Base-by-base conservation (phyloP, 1,140 invertebrate genomes). In the Cataglyphis hispanica region DNA sequence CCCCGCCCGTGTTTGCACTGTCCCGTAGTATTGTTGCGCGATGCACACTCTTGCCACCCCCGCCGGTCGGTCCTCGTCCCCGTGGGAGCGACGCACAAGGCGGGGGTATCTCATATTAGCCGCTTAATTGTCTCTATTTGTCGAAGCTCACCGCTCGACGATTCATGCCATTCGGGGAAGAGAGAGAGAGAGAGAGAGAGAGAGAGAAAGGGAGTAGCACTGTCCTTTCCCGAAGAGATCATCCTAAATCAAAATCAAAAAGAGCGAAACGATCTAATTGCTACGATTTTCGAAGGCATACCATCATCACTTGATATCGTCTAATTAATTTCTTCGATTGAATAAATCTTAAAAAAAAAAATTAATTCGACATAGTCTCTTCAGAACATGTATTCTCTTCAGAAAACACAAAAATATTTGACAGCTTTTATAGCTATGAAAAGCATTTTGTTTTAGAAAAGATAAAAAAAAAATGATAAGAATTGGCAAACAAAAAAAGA, bases 81-180 rank as follows among this genome's bases (percentile, higher is more conserved):
- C 89, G 84, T 85, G 85, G 88, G 91, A 92, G 83, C 64, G 46
- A 61, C 67, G 78, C 81, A 90, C 70, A 50, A 84, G 86, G 84
- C 86, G 43, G 60, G 85, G 67, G 84, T 83, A 91, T 86, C 89
- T 91, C 91, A 91, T 91, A 92, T 92, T 92, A 92, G 91, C 89
- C 83, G 91, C 87, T 91, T 92, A 92, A 89, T 88, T 89, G 91
- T 92, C 91, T 91, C 92, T 93, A 92, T 93, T 93, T 93, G 91
- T 90, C 86, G 86, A 87, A 90, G 85, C 91, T 87, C 75, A 86
- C 67, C 86, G 66, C 77, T 75, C 61, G 77, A 80, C 89, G 77
- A 81, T 89, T 90, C 84, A 77, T 66, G 66, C 80, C 61, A 85
- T 72, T 77, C 70, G 43, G 40, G 22, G n/a, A 7, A 31, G 58